These are phyloP conservation scores for Ceratoteleas bidentatus DNA, from an alignment of 1,140 invertebrate species.

Conservation along the genomic window DNA sequence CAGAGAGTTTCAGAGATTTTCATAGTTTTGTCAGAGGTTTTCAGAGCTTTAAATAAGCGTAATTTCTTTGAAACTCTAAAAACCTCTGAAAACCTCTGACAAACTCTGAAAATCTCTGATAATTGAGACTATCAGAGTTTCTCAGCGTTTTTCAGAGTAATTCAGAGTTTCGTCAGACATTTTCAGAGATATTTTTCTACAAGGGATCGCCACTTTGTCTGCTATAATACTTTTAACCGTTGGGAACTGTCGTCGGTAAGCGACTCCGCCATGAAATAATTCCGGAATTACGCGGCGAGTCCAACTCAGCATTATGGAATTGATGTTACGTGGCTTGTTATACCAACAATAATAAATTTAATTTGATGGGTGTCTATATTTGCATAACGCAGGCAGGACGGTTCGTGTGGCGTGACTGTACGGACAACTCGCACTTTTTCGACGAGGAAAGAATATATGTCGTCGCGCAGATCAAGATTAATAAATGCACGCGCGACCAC, in stretches of 20 bases:
- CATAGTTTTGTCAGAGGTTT: too few species aligned
- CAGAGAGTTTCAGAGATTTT: too few species aligned
- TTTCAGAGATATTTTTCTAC: too few species aligned
- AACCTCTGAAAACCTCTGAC: too few species aligned
- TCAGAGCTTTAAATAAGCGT: too few species aligned
- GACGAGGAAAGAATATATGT: constrained; percentile 16
- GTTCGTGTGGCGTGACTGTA: constrained; percentile 14
- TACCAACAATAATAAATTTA: constrained; percentile 41
- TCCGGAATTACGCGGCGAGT: constrained; percentile 20
- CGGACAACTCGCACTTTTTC: neutral
- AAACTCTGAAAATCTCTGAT: too few species aligned
- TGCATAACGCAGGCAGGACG: constrained; percentile 23
- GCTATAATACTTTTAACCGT: neutral
- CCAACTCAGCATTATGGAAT: constrained; percentile 21
- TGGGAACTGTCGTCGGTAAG: constrained; percentile 9
- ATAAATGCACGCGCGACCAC: too few species aligned
- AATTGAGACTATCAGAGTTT: too few species aligned
- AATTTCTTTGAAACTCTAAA: too few species aligned
- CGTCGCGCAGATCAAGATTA: neutral
- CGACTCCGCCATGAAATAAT: constrained; percentile 22
- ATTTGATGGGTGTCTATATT: constrained; percentile 38
- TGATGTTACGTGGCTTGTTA: constrained; percentile 31
- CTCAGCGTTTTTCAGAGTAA: too few species aligned
- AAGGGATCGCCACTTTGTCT: too few species aligned
- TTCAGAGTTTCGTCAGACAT: too few species aligned